Conservation (phyloP, 2,113 vertebrate genomes). For the Motacilla alba region DNA sequence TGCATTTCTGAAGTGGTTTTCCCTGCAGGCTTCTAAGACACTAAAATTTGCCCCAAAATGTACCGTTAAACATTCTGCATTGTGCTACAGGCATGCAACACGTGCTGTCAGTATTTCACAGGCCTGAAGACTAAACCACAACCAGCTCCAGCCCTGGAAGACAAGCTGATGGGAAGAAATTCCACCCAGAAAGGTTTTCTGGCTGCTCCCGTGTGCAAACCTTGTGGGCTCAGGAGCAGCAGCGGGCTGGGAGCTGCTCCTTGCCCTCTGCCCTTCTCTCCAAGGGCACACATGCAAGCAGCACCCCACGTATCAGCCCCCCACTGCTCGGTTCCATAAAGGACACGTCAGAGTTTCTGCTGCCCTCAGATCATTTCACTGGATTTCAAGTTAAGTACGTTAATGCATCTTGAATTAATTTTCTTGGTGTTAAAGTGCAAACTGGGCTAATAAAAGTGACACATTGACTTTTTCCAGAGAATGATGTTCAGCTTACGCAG, state of each 20-base stretch:
- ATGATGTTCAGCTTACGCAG: conserved; percentile 59
- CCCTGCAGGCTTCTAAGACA: neutral
- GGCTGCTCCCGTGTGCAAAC: fast-evolving
- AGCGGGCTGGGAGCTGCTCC: neutral
- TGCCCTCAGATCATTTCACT: conserved; percentile 10
- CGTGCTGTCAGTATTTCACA: fast-evolving
- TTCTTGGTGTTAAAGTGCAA: conserved; percentile 73
- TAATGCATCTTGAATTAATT: conserved; percentile 73
- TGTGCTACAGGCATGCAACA: neutral
- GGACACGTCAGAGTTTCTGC: neutral
- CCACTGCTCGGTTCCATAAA: conserved; percentile 7
- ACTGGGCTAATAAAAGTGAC: conserved; percentile 76
- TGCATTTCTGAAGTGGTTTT: neutral
- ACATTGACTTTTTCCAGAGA: conserved; percentile 74
- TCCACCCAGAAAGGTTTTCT: neutral
- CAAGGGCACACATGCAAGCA: neutral
- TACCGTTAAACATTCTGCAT: neutral
- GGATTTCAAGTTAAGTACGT: conserved; percentile 26
- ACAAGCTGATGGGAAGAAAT: neutral
- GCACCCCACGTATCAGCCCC: neutral
- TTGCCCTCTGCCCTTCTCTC: neutral
- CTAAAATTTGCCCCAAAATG: neutral
- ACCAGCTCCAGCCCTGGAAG: neutral
- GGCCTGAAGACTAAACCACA: neutral
- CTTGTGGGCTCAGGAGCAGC: neutral